Percentiles rank a stretch among this genome's conserved stretches.
phyloP scores from a whole-genome alignment of 2,888 invertebrate genomes.

The Acanthococcus lagerstroemiae region DNA sequence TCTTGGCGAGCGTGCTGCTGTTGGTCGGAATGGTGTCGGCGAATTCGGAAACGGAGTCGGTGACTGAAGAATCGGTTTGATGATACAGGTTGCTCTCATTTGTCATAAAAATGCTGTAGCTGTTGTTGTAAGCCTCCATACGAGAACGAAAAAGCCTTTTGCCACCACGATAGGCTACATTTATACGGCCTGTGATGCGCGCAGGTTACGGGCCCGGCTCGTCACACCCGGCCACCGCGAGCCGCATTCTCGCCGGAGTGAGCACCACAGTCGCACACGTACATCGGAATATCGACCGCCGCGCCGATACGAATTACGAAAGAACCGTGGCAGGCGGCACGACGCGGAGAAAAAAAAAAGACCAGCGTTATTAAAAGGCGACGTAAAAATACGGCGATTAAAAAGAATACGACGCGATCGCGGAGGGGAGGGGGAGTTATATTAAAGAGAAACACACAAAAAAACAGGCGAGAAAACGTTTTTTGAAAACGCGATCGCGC shows the following conservation, averaged over 20 bases:
- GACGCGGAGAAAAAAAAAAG: no score
- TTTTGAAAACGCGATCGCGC: not conserved
- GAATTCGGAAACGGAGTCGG: constrained; percentile 11
- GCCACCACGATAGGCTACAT: constrained; percentile 8
- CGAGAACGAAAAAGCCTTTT: constrained; percentile 10
- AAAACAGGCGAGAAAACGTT: not conserved
- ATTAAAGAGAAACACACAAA: not conserved
- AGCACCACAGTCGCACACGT: not conserved
- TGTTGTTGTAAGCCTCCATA: constrained; percentile 28
- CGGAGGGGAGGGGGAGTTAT: not conserved
- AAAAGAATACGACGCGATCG: not conserved
- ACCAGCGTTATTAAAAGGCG: not conserved
- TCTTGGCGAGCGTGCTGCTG: constrained; percentile 1
- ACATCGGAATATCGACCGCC: no score
- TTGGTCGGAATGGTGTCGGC: constrained; percentile 7
- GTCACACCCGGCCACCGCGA: not conserved
- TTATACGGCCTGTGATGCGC: constrained; percentile 3
- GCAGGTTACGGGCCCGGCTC: not conserved
- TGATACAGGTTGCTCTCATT: constrained; percentile 21
- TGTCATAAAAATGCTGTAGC: constrained; percentile 22
- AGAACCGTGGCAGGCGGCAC: no score
- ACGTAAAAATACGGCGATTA: not conserved
- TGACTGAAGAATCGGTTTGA: constrained; percentile 6
- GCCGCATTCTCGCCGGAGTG: not conserved
- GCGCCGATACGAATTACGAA: no score